phyloP scores from a whole-genome alignment of 2,797 vertebrate species.

The Acipenser ruthenus region DNA sequence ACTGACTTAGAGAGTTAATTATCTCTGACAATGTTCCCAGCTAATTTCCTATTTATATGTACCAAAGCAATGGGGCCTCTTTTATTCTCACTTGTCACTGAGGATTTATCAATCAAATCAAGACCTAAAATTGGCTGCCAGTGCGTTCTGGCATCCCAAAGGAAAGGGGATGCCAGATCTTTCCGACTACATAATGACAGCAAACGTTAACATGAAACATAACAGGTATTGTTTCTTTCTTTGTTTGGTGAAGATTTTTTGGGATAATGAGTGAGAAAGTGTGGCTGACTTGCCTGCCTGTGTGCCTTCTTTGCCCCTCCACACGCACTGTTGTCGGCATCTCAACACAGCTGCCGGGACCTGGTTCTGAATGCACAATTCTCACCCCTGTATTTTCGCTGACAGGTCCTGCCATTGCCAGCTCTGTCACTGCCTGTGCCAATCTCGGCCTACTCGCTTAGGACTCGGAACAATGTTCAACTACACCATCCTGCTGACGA shows the following conservation, averaged over 20 bases:
- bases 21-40: conserved; percentile 84
- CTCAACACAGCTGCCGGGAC: conserved; percentile 42
- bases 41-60: conserved; percentile 90
- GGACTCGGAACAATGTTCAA: conserved; percentile 31
- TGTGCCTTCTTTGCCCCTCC: conserved; percentile 13
- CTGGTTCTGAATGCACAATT: conserved; percentile 18
- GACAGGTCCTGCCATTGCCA: conserved; percentile 43
- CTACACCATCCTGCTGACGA: conserved; percentile 38
- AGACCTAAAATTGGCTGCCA: conserved; percentile 62
- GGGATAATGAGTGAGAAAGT: conserved; percentile 18
- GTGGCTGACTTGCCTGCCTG: conserved; percentile 15
- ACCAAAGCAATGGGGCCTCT: conserved; percentile 57
- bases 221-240: conserved; percentile 40
- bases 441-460: conserved; percentile 33
- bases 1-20: conserved; percentile 81
- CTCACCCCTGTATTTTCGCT: conserved; percentile 39
- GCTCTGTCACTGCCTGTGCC: conserved; percentile 44
- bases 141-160: conserved; percentile 60
- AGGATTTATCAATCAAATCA: conserved; percentile 73
- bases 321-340: conserved; percentile 7
- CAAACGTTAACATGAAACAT: conserved; percentile 53
- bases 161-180: conserved; percentile 65
- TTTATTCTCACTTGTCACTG: conserved; percentile 73
- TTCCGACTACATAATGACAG: conserved; percentile 58
- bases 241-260: conserved; percentile 27